A percentile compares a stretch with the other conserved stretches of the same genome.
phyloP scores from a whole-genome alignment of 2,797 vertebrate species.

The Brachyalestes nurse region DNA sequence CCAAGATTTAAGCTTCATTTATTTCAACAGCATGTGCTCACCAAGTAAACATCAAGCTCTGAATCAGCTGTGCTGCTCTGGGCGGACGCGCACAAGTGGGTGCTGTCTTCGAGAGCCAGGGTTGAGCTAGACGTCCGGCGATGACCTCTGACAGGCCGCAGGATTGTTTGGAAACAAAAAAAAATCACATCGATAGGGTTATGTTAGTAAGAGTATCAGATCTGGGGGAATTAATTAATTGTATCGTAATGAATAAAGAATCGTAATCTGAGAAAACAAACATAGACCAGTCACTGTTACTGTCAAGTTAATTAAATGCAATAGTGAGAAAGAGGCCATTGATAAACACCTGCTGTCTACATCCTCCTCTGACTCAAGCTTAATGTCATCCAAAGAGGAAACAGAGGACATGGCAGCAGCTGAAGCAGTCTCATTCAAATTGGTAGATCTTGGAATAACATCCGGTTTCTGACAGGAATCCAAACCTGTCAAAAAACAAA shows the following conservation, averaged over 20 bases:
- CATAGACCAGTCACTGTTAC: background rate
- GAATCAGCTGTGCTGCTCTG: constrained; percentile 79
- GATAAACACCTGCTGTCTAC: constrained; percentile 62
- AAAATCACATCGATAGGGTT: background rate
- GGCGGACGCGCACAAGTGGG: constrained; percentile 77
- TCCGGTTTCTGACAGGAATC: constrained; percentile 70
- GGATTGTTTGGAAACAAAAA: background rate
- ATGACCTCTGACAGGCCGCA: constrained; percentile 70
- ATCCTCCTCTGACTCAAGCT: constrained; percentile 48
- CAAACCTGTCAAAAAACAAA: constrained; percentile 60
- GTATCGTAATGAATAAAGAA: background rate
- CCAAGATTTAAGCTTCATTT: background rate
- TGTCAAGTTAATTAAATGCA: background rate
- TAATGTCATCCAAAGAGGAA: constrained; percentile 51
- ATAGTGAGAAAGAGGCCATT: background rate
- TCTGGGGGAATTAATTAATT: background rate
- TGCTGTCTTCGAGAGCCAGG: constrained; percentile 83
- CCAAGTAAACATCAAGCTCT: constrained; percentile 90
- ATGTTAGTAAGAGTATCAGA: background rate
- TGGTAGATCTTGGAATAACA: constrained; percentile 59
- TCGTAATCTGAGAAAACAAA: background rate
- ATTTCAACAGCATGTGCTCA: constrained; percentile 68
- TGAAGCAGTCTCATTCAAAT: constrained; percentile 43
- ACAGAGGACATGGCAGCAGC: constrained; percentile 24
- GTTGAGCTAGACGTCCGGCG: constrained; percentile 86